Percentiles rank a stretch among this genome's conserved stretches.
These are phyloP conservation scores for Galerucella nymphaeae DNA, from an alignment of 2,888 invertebrate genomes.

Conservation along the genomic window DNA sequence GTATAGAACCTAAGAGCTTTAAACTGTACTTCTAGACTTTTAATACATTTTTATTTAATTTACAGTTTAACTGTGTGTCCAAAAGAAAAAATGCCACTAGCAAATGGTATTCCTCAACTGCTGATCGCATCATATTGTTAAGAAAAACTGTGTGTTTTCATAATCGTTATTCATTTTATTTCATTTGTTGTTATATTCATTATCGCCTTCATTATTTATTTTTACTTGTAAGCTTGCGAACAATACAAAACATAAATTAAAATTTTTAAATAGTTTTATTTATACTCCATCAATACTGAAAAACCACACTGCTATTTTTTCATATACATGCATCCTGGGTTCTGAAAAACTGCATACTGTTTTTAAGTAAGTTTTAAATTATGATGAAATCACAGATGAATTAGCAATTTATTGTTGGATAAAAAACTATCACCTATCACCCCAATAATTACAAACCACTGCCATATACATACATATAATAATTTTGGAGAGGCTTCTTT, in stretches of 20 bases:
- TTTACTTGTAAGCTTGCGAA: slow-evolving; percentile 37
- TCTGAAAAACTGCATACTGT: too few species aligned
- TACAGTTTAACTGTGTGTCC: slow-evolving; percentile 78
- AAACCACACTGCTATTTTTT: too few species aligned
- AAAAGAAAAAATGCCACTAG: slow-evolving; percentile 72
- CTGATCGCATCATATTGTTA: slow-evolving; percentile 63
- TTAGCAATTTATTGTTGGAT: too few species aligned
- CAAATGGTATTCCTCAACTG: slow-evolving; percentile 71
- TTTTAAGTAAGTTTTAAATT: too few species aligned
- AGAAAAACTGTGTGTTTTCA: slow-evolving; percentile 5
- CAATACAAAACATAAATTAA: slow-evolving; percentile 41
- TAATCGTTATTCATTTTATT: slow-evolving; percentile 18
- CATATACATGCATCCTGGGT: neutral
- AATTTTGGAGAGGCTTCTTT: too few species aligned
- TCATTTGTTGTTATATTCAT: slow-evolving; percentile 21
- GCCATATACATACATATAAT: too few species aligned
- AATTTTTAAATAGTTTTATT: slow-evolving; percentile 4
- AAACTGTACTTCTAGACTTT: neutral
- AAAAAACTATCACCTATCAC: too few species aligned
- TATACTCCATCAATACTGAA: neutral
- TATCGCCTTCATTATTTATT: slow-evolving; percentile 30
- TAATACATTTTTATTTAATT: slow-evolving; percentile 52
- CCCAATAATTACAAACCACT: too few species aligned
- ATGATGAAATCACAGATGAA: too few species aligned
- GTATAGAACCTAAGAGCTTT: too few species aligned